phyloP scores from a whole-genome alignment of 2,113 vertebrate species.

The Andinoacara biseriatus region DNA sequence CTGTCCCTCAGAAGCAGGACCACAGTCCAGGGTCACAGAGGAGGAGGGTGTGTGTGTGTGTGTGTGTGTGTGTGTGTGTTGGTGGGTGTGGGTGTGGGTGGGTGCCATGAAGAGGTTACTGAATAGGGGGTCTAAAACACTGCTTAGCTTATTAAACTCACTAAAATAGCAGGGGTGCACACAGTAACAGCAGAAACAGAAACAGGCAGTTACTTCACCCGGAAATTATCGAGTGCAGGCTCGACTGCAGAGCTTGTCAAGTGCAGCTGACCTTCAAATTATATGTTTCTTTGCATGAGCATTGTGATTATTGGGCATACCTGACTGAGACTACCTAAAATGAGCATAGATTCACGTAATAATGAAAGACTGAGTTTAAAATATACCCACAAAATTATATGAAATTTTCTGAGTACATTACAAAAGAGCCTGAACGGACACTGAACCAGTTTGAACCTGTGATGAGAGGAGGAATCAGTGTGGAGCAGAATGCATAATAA shows the following conservation, averaged over 20 bases:
- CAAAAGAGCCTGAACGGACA: neutral
- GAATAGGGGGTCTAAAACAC: neutral
- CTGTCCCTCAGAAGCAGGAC: constrained; percentile 18
- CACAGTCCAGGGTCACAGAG: neutral
- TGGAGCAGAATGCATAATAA: neutral
- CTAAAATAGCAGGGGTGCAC: constrained; percentile 20
- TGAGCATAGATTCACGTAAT: neutral
- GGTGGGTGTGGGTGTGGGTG: neutral
- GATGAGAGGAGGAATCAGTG: neutral
- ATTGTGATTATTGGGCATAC: neutral
- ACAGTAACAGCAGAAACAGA: neutral
- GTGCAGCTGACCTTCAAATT: neutral
- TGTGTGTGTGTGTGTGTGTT: too few relatives aligned
- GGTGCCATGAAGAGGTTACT: constrained; percentile 17
- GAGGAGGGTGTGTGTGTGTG: neutral
- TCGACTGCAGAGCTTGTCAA: neutral
- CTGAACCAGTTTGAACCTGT: neutral
- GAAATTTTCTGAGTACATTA: neutral
- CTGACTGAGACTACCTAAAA: neutral
- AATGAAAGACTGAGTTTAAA: neutral
- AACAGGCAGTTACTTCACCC: neutral
- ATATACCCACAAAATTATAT: neutral
- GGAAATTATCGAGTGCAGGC: neutral
- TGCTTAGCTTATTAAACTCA: constrained; percentile 26
- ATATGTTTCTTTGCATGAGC: neutral